Base-by-base conservation (phyloP, 1,140 invertebrate genomes). In the Potamilus streckersoni region DNA sequence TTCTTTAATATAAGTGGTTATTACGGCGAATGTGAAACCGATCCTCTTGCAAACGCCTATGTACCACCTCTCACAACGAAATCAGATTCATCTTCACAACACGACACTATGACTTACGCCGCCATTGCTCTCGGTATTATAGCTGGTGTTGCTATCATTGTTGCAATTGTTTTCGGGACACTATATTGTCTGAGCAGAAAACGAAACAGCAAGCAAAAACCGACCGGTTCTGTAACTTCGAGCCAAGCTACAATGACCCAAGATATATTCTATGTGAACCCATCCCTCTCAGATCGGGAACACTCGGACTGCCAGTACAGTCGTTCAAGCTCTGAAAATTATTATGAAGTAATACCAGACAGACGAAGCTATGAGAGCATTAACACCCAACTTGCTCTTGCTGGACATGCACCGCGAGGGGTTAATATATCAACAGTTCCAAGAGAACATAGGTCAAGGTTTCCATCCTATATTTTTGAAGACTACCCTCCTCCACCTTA, bases 241-340 rank as follows among this genome's bases (percentile, higher is more conserved):
- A 83, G 81, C n/a, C 86, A 88, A 55, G 86, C 86, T 0, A 88
- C 86, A 20, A 88, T 88, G 86, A 88, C 86, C 27, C 86, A 88
- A 73, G 86, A 88, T 74, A 85, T 88, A 20, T 88, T 88, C 73
- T 88, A 88, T 75, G 86, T 88, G 16, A 88, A 88, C 71, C 86
- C 85, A 0, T 88, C 86, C 2, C 76, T 88, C 49, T 87, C 85
- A 6, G 86, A 88, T 49, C 74, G 83, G 16, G 86, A 83, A 65
- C 83, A 85, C 65, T 76, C 76, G 0, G 84, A 85, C 59, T 85
- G 84, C 60, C 80, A 82, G 27, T 81, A 83, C 68, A 86, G 83
- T 71, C 86, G 85, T 68, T 83, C 84, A 16, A 84, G 86, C 59
- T 88, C 86, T 5, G 86, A 88, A 68, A 88, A 88, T 68, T 88